Conservation (phyloP, 92 coral and sea anemone genomes). For the Heliopora coerulea region DNA sequence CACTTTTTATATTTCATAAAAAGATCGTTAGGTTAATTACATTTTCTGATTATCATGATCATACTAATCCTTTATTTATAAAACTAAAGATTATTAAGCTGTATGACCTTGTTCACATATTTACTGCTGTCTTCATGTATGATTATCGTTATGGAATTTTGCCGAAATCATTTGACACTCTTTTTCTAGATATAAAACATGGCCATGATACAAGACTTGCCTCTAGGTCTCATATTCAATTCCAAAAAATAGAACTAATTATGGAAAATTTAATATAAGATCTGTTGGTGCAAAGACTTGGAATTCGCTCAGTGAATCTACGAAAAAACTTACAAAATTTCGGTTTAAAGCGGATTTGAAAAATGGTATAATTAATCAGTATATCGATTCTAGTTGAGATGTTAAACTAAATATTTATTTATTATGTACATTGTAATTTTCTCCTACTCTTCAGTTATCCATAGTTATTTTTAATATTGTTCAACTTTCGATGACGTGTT, state of each 20-base stretch:
- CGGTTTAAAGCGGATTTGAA: too few relatives aligned
- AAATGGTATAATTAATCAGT: too few relatives aligned
- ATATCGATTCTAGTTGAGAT: too few relatives aligned
- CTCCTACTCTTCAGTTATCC: too few relatives aligned
- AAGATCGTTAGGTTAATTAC: background rate
- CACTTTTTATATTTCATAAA: slow-evolving; percentile 38
- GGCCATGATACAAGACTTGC: background rate
- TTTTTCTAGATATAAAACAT: background rate
- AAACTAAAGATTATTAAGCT: background rate
- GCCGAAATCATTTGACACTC: background rate
- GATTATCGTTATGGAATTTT: background rate
- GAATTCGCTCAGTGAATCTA: background rate
- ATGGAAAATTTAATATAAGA: background rate
- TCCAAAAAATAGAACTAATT: background rate
- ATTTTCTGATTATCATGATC: background rate
- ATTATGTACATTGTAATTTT: too few relatives aligned
- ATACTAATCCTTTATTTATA: background rate
- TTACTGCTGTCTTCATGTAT: background rate
- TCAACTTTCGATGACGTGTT: too few relatives aligned
- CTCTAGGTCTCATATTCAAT: background rate
- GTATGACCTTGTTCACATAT: background rate
- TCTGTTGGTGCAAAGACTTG: background rate
- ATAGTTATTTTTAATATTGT: too few relatives aligned
- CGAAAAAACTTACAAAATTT: background rate
- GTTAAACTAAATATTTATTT: too few relatives aligned